A percentile compares a stretch with the other conserved stretches of the same genome.
phyloP scores from a whole-genome alignment of 2,797 vertebrate genomes.

The Chrosomus eos region DNA sequence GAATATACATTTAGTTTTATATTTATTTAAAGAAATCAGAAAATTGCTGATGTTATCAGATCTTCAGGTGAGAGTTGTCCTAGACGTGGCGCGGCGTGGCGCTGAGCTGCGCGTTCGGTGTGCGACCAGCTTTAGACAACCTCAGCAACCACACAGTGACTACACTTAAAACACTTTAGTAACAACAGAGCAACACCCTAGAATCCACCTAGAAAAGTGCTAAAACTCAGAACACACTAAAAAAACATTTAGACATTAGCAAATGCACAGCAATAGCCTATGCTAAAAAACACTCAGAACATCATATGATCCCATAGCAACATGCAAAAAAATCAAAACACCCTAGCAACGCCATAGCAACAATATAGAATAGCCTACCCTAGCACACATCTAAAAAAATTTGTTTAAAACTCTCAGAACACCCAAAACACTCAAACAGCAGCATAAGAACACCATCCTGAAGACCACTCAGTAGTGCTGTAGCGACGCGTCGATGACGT shows the following conservation, averaged over 20 bases:
- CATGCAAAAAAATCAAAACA: background rate
- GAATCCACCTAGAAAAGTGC: background rate
- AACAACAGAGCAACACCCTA: background rate
- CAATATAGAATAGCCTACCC: background rate
- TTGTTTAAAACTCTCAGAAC: background rate
- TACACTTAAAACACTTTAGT: background rate
- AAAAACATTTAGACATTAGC: background rate
- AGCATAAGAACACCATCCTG: background rate
- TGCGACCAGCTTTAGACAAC: too few relatives aligned
- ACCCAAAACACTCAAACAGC: background rate
- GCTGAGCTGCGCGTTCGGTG: too few relatives aligned
- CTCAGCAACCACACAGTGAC: background rate
- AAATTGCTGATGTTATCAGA: too few relatives aligned
- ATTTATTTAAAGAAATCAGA: too few relatives aligned
- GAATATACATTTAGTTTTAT: too few relatives aligned
- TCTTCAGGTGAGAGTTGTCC: too few relatives aligned
- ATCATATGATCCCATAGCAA: background rate
- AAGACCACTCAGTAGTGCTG: background rate
- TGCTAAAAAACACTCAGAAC: background rate
- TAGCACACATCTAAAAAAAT: background rate
- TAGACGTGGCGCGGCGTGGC: too few relatives aligned
- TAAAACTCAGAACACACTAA: background rate
- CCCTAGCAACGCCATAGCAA: background rate
- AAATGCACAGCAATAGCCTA: background rate
- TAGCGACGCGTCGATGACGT: too few relatives aligned